Base-by-base conservation (phyloP, 2,888 invertebrate species). In the Drosophila prolongata region DNA sequence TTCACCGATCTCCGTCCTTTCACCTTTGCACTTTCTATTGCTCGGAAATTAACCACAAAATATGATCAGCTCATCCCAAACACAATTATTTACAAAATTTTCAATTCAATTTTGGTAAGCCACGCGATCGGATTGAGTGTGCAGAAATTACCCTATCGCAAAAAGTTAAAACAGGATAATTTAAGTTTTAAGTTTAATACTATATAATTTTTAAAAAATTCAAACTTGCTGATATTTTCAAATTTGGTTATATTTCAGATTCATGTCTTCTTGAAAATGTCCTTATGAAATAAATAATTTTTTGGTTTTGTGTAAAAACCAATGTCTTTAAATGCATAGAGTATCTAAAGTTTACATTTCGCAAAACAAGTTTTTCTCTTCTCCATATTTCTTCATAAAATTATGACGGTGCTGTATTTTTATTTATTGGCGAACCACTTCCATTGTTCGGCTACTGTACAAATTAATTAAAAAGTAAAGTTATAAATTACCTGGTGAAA, bases 1-100 rank as follows among this genome's bases (percentile, higher is more conserved):
- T 85, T 82, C 75, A 78, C 78, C 55, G 3, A 3, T 19, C n/a
- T 8, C 34, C 13, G 13, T 37, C 42, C 38, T 54, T 67, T 75
- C 58, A 69, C 66, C 68, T 49, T 65, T 71, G 46, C 60, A 52
- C 65, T 70, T 72, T 68, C 66, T 35, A 53, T 37, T 0, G 27
- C 6, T 30, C 8, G 27, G 24, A 70, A 75, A 62, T 52, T 30
- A 56, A 30, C 64, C 64, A 54, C 56, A 71, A 69, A 75, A 58
- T 30, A 46, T 62, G 69, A 76, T 78, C 65, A 72, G 40, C 65
- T 68, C 43, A 57, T 68, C 55, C 37, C 52, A 19, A 19, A 66
- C 37, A 47, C 47, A 53, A 55, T 69, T 74, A 61, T 59, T 47
- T n/a, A 6, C 40, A 19, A 65, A 54, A 62, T 58, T 62, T 64